Base-by-base conservation (phyloP, 2,888 invertebrate genomes). In the Diloba caeruleocephala region DNA sequence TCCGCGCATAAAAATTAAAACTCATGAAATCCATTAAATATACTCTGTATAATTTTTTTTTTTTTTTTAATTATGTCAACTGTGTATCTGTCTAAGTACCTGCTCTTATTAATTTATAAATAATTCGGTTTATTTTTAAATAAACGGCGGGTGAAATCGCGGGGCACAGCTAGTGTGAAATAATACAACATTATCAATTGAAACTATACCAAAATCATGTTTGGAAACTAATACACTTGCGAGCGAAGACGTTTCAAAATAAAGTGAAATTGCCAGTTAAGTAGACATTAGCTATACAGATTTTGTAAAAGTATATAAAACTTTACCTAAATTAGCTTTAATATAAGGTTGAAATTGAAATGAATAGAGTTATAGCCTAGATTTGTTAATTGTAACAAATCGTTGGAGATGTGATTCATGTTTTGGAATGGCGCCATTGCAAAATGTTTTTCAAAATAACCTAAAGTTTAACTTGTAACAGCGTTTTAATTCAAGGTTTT, bases 301-400 rank as follows among this genome's bases (percentile, higher is more conserved):
- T 46, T 1, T 1, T 3, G 23, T n/a, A 1, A n/a, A 21, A 7
- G 2, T 3, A 8, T 25, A 10, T 15, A 17, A 66, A 36, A 70
- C 45, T 21, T 19, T 9, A 55, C 61, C 34, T 38, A 36, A 57
- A 26, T 0, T 0, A 0, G n/a, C 1, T 19, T n/a, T 15, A 4
- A 5, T 8, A 36, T 58, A 77, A 59, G 57, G 69, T 63, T 51
- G 33, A 45, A 58, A 43, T 44, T 58, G 21, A 25, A 69, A 58
- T 65, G 48, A 46, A 45, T 36, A 29, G 34, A 13, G 9, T 34
- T 61, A 7, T 4, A 50, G 41, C 34, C 49, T 55, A 41, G 53
- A 71, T 76, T 77, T 75, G 74, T 79, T 84, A 84, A 84, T 84
- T 85, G 78, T 82, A 78, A 81, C 82, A 79, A 82, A 82, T 81